Conservation (phyloP, 2,888 invertebrate genomes). For the Ditula angustiorana region DNA sequence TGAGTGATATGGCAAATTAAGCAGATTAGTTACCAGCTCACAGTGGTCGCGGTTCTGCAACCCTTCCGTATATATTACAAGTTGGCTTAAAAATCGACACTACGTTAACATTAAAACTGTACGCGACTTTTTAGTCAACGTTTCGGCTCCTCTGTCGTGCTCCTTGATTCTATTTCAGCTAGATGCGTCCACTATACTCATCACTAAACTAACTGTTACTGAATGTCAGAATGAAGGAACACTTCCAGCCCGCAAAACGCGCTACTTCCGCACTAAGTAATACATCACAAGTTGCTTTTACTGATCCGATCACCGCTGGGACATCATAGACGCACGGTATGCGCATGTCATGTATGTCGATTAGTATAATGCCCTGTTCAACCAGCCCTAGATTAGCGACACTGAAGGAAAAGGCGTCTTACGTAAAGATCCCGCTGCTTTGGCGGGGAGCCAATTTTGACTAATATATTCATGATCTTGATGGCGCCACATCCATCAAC, state of each 20-base stretch:
- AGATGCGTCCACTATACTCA: background rate
- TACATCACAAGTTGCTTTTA: background rate
- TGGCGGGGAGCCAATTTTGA: constrained; percentile 57
- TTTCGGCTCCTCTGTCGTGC: constrained; percentile 21
- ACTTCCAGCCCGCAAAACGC: constrained; percentile 17
- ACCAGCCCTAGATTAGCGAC: constrained; percentile 29
- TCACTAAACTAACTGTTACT: background rate
- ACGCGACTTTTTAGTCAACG: background rate
- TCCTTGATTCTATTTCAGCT: constrained; percentile 31
- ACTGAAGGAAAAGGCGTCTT: constrained; percentile 34
- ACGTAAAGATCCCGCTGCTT: constrained; percentile 38
- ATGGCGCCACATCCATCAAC: constrained; percentile 61
- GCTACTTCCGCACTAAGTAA: background rate
- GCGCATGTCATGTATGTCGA: constrained; percentile 23
- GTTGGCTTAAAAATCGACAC: constrained; percentile 20
- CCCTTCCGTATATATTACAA: constrained; percentile 18
- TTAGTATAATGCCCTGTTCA: constrained; percentile 24
- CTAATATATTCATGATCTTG: constrained; percentile 50
- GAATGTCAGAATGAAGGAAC: constrained; percentile 28
- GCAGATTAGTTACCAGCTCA: background rate
- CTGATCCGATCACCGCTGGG: constrained; percentile 7
- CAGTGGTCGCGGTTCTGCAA: background rate
- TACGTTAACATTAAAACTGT: background rate
- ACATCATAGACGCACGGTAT: constrained; percentile 24
- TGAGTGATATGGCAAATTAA: constrained; percentile 28